Percentiles rank a stretch among this genome's conserved stretches.
phyloP scores from a whole-genome alignment of 2,797 vertebrate species.

The Melopsittacus undulatus region DNA sequence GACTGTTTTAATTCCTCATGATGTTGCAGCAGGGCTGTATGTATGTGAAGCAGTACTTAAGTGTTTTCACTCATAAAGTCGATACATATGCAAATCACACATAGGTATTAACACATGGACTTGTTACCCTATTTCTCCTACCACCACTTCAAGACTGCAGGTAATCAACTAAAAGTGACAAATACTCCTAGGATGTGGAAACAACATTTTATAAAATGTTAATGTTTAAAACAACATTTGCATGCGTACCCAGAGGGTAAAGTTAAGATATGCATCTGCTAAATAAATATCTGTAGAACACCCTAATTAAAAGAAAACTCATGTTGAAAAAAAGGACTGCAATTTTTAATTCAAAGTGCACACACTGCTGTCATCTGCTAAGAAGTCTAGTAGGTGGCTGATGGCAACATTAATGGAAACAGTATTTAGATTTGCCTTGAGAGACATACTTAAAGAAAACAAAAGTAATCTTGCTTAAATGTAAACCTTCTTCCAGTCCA shows the following conservation, averaged over 20 bases:
- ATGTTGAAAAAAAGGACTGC: background rate
- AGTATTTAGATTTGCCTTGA: background rate
- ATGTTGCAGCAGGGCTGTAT: background rate
- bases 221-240: background rate
- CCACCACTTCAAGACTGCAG: background rate
- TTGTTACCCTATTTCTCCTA: background rate
- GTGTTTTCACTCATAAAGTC: background rate
- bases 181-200: background rate
- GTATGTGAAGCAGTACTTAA: background rate
- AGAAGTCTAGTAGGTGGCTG: background rate
- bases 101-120: background rate
- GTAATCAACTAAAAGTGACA: background rate
- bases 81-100: background rate
- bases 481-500: background rate
- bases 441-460: background rate
- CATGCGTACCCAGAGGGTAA: background rate
- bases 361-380: background rate
- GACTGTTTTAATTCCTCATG: background rate
- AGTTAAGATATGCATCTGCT: background rate
- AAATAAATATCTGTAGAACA: background rate
- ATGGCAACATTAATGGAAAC: background rate
- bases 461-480: background rate
- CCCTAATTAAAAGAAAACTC: background rate
- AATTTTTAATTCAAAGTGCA: background rate
- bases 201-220: background rate